A percentile compares a stretch with the other conserved stretches of the same genome.
These are phyloP conservation scores for Gymnosoma rotundatum DNA, from an alignment of 2,888 invertebrate species.

Conservation along the genomic window DNA sequence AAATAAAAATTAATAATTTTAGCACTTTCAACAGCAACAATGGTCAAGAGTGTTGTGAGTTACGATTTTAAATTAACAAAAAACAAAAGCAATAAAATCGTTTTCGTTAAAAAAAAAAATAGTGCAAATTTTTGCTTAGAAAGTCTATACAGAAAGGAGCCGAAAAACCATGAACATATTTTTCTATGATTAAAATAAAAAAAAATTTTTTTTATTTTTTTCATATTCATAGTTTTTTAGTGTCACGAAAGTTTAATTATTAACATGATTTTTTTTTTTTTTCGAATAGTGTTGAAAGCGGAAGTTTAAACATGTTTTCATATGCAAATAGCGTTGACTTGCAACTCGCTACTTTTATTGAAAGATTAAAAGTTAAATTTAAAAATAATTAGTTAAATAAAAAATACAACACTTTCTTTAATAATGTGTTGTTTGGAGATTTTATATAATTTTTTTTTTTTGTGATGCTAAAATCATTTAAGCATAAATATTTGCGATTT, in stretches of 20 bases:
- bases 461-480: not conserved
- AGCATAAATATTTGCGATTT: not conserved
- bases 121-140: slow-evolving; percentile 49
- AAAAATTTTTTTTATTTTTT: slow-evolving; percentile 25
- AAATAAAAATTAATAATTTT: slow-evolving; percentile 33
- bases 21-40: not conserved
- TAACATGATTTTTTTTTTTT: slow-evolving; percentile 25
- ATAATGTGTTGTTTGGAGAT: not conserved
- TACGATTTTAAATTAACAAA: not conserved
- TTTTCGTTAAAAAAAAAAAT: not conserved
- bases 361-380: slow-evolving; percentile 4
- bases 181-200: slow-evolving; percentile 12
- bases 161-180: not conserved
- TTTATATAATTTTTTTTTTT: not conserved
- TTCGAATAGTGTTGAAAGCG: slow-evolving; percentile 15
- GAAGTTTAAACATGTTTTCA: slow-evolving; percentile 13
- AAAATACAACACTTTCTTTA: not conserved
- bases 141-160: slow-evolving; percentile 21
- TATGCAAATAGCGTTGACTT: slow-evolving; percentile 43
- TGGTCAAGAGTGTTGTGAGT: not conserved
- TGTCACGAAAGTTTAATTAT: slow-evolving; percentile 31
- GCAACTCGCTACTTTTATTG: not conserved
- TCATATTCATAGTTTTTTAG: slow-evolving; percentile 17
- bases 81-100: not conserved
- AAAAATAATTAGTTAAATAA: slow-evolving; percentile 34